These are phyloP conservation scores for Horisme vitalbata DNA, from an alignment of 2,888 invertebrate species.

Conservation along the genomic window DNA sequence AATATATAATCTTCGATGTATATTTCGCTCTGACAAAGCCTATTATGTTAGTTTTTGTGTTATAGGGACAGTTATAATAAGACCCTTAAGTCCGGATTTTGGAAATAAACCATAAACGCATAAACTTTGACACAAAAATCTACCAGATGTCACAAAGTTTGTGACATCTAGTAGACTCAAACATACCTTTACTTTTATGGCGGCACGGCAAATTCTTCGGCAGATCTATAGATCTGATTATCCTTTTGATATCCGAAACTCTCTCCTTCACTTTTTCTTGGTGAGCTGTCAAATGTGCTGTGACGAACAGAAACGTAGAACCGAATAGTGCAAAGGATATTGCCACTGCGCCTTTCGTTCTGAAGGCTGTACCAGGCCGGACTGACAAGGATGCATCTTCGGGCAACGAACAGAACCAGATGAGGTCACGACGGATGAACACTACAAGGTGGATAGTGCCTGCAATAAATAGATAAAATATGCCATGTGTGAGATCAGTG, in stretches of 20 bases:
- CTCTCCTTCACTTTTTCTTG: slow-evolving; percentile 94
- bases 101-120: neutral
- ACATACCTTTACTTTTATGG: slow-evolving; percentile 88
- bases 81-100: no score
- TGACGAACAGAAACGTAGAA: slow-evolving; percentile 96
- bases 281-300: slow-evolving; percentile 97
- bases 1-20: no score
- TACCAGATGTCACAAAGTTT: no score
- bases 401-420: slow-evolving; percentile 97
- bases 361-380: slow-evolving; percentile 93
- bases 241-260: slow-evolving; percentile 92
- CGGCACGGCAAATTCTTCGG: slow-evolving; percentile 91
- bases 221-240: slow-evolving; percentile 90
- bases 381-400: slow-evolving; percentile 95
- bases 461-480: slow-evolving; percentile 35
- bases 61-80: no score
- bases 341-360: slow-evolving; percentile 97
- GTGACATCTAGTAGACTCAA: no score
- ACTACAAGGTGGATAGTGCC: slow-evolving; percentile 94
- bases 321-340: slow-evolving; percentile 97
- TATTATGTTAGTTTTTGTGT: no score
- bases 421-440: slow-evolving; percentile 94
- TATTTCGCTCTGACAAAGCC: no score
- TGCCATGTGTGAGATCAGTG: no score
- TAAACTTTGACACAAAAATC: neutral